Evolutionary conservation across 1,140 invertebrate species (phyloP), one percentile per base, ranked within the genome.

Genomic region (Campoletis sonorensis): DNA sequence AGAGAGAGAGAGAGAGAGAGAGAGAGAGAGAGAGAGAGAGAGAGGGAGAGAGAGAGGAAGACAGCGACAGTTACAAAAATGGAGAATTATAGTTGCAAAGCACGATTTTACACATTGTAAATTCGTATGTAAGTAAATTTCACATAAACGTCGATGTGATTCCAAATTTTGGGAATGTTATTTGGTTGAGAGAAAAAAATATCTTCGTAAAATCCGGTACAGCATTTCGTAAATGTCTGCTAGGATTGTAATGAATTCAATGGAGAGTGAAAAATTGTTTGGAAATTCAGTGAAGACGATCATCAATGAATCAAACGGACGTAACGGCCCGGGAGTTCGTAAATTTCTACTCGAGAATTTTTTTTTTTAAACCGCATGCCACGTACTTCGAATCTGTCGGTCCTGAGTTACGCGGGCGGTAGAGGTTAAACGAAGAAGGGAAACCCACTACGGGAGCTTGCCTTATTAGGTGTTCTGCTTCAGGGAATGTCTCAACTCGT

Each of bases 401-500:
- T 15, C 21, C 1, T 49, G 72, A 77, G 73, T 18, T 61, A 75
- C 37, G 70, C 37, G 70, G 33, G 23, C 8, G 23, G 11, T 27
- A 10, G 73, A 37, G 73, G 27, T 18, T 37, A 54, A 30, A 77
- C 51, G 23, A 77, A 75, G 54, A 21, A 30, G 73, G 18, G 61
- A 64, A 64, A 64, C 27, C 51, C 51, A 33, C 49, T 13, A 4
- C n/a, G 26, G 73, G 30, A 77, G 27, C 27, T 77, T 77, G 73
- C 73, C 73, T 77, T 77, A 33, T 61, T 61, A 77, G 73, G 18
- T 26, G 54, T 77, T 45, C 40, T 77, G 73, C 73, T 77, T 45
- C 54, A n/a, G 54, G 13, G 51, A 21, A 54, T 37, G 51, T 18
- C 23, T 33, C 51, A 58, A 61, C 73, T 18, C 73, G 26, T 49